Percentiles rank a stretch among this genome's conserved stretches.
Evolutionary conservation across 64 coral and sea anemone genomes (phyloP).

Genomic region (Montipora cactus): DNA sequence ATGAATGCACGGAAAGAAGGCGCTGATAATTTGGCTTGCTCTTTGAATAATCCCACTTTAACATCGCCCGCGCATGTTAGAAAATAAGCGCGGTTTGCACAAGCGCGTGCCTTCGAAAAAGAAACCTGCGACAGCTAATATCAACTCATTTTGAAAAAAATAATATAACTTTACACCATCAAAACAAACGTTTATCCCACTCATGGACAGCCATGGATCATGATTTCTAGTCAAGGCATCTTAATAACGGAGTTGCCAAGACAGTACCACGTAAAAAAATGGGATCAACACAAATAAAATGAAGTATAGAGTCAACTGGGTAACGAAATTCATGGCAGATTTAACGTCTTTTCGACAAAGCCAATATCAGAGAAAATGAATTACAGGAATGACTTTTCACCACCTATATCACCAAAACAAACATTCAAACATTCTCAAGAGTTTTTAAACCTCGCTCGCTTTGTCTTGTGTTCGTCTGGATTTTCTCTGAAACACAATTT

Average conservation of each 20-base stretch:
- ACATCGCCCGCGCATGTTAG: not conserved
- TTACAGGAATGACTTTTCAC: not conserved
- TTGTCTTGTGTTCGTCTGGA: not conserved
- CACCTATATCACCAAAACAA: slow-evolving; percentile 46
- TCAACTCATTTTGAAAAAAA: slow-evolving; percentile 31
- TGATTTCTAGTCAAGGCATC: not conserved
- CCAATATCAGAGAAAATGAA: slow-evolving; percentile 26
- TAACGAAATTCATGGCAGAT: not conserved
- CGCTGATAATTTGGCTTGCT: not conserved
- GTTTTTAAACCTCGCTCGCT: slow-evolving; percentile 15
- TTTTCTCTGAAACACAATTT: not conserved
- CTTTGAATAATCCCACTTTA: not conserved
- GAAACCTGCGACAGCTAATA: not conserved
- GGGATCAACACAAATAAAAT: not conserved
- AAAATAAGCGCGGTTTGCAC: not conserved
- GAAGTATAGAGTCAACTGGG: too few species aligned
- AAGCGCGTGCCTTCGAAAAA: slow-evolving; percentile 10
- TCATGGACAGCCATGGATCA: not conserved
- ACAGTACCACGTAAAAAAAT: not conserved
- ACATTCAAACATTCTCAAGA: slow-evolving; percentile 57
- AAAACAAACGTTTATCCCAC: slow-evolving; percentile 9
- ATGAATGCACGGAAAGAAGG: not conserved
- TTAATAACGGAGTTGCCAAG: not conserved
- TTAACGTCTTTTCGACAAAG: not conserved
- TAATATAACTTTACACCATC: slow-evolving; percentile 8